phyloP scores from a whole-genome alignment of 30 jellyfish, hydroid and myxozoan species.

The Turritopsis rubra region DNA sequence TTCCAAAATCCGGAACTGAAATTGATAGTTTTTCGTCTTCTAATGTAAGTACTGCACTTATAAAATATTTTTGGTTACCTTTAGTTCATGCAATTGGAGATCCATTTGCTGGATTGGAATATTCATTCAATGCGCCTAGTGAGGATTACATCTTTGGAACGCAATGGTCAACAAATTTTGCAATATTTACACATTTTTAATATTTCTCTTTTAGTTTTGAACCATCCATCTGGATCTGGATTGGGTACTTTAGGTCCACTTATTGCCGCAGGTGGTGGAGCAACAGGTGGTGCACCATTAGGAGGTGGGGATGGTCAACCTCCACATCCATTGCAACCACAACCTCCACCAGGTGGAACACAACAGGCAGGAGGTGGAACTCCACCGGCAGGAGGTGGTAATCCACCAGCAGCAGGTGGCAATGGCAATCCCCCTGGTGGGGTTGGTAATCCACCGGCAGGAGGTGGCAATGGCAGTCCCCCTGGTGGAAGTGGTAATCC shows the following conservation, averaged over 20 bases:
- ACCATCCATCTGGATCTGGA: constrained; percentile 31
- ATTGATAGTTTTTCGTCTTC: neutral
- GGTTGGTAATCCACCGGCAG: neutral
- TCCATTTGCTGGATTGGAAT: constrained; percentile 45
- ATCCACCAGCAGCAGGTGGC: neutral
- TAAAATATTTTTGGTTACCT: neutral
- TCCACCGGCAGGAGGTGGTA: neutral
- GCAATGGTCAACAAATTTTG: too few species aligned
- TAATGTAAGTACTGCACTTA: too few species aligned
- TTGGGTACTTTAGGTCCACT: constrained; percentile 16
- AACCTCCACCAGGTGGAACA: neutral
- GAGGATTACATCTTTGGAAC: neutral
- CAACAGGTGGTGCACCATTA: constrained; percentile 27
- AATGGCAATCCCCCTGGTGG: neutral
- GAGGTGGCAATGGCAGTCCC: too few species aligned
- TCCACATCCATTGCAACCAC: neutral
- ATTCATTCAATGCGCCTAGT: constrained; percentile 30
- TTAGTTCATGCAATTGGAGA: constrained; percentile 70
- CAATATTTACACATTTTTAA: neutral
- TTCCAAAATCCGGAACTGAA: too few species aligned
- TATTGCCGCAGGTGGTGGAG: constrained; percentile 31
- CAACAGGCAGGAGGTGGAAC: neutral
- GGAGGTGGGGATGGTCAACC: constrained; percentile 16
- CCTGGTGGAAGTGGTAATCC: neutral
- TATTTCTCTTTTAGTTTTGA: constrained; percentile 6